Conservation (phyloP, 1,140 invertebrate genomes). For the Telenomus remus region DNA sequence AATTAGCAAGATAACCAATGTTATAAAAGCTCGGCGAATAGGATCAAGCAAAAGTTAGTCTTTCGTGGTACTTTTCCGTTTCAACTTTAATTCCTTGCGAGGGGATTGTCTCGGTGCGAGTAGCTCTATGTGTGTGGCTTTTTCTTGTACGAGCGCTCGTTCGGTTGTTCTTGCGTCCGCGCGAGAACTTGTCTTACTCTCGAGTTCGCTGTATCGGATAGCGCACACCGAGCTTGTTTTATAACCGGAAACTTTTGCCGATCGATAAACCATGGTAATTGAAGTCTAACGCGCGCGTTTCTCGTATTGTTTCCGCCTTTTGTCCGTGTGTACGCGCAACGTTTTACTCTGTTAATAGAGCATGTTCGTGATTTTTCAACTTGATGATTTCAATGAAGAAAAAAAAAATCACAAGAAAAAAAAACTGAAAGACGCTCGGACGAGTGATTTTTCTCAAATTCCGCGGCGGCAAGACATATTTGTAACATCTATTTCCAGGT, state of each 20-base stretch:
- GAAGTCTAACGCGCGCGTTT: constrained; percentile 39
- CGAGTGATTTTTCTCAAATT: constrained; percentile 19
- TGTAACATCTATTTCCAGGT: constrained; percentile 41
- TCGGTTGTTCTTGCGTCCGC: constrained; percentile 30
- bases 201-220: constrained; percentile 48
- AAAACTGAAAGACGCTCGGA: neutral
- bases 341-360: neutral
- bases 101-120: constrained; percentile 34
- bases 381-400: constrained; percentile 8
- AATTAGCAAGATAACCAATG: constrained; percentile 19
- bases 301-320: constrained; percentile 4
- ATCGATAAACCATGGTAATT: constrained; percentile 53
- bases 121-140: constrained; percentile 20
- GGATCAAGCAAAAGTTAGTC: constrained; percentile 37
- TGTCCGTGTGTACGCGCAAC: constrained; percentile 17
- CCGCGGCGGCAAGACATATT: constrained; percentile 27
- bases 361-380: neutral
- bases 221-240: constrained; percentile 30
- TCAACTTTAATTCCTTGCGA: constrained; percentile 42
- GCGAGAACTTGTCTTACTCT: constrained; percentile 49
- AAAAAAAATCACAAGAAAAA: too few species aligned
- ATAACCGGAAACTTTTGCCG: constrained; percentile 50
- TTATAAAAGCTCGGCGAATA: constrained; percentile 4
- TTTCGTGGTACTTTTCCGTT: constrained; percentile 18
- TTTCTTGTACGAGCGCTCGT: constrained; percentile 16